A percentile compares a stretch with the other conserved stretches of the same genome.
Conservation (phyloP, 2,113 vertebrate species). For the Shinisaurus crocodilurus region DNA sequence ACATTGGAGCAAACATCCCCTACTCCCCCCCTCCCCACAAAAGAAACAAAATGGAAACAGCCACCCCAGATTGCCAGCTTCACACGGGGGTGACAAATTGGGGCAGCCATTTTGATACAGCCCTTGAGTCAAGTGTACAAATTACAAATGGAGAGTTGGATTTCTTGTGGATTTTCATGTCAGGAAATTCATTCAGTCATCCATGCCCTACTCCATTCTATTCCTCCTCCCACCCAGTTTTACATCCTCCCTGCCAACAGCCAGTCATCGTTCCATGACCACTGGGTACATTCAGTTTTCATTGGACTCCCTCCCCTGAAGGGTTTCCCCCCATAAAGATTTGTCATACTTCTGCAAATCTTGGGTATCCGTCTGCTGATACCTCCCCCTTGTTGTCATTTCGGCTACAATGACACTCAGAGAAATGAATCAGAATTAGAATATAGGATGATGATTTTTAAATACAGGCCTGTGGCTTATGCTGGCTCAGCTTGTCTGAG, state of each 20-base stretch:
- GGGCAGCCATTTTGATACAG: neutral
- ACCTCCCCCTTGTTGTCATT: too few species aligned
- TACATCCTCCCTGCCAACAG: neutral
- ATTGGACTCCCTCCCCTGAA: neutral
- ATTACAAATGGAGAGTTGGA: too few species aligned
- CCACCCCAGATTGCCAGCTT: neutral
- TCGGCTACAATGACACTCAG: too few species aligned
- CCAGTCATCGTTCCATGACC: neutral
- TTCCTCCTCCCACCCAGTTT: neutral
- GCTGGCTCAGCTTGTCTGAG: too few species aligned
- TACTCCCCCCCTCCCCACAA: neutral
- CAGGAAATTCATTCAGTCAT: neutral
- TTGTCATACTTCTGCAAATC: too few species aligned
- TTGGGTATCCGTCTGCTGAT: too few species aligned
- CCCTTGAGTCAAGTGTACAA: neutral
- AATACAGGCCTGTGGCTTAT: too few species aligned
- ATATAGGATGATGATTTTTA: too few species aligned
- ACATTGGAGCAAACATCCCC: neutral
- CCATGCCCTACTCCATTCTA: neutral
- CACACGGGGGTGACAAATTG: neutral
- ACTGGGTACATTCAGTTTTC: neutral
- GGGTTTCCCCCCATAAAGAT: too few species aligned
- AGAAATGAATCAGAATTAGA: too few species aligned
- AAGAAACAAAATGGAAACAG: neutral
- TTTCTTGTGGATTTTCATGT: neutral